Conservation (phyloP, 2,888 invertebrate species). For the Pseudococcus viburni region DNA sequence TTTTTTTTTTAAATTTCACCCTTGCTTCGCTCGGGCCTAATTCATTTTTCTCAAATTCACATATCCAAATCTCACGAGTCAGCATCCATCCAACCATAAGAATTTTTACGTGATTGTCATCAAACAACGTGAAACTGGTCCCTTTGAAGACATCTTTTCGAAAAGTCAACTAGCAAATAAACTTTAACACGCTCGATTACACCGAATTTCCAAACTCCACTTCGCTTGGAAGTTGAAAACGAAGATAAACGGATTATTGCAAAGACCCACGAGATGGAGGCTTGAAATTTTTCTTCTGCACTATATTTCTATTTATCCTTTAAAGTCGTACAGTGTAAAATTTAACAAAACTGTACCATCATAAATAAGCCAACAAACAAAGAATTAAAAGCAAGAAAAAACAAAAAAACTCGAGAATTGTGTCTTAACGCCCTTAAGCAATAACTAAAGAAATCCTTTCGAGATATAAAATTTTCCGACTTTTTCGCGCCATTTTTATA, state of each 20-base stretch:
- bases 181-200: constrained; percentile 1
- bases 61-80: no score
- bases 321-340: neutral
- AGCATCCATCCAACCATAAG: no score
- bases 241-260: constrained; percentile 1
- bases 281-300: neutral
- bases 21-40: no score
- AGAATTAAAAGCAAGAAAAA: constrained; percentile 7
- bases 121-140: neutral
- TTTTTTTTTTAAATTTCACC: no score
- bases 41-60: no score
- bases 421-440: neutral
- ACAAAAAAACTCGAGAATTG: neutral
- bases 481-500: constrained; percentile 13
- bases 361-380: constrained; percentile 13
- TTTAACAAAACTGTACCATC: neutral
- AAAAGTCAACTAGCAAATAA: neutral
- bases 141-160: neutral
- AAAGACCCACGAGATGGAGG: neutral
- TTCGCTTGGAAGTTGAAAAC: neutral
- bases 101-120: no score
- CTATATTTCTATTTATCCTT: neutral
- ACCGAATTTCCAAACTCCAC: neutral
- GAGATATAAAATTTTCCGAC: neutral
- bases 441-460: constrained; percentile 20